These are phyloP conservation scores for Lacanobia wlatinum DNA, from an alignment of 2,888 invertebrate species.

Conservation along the genomic window DNA sequence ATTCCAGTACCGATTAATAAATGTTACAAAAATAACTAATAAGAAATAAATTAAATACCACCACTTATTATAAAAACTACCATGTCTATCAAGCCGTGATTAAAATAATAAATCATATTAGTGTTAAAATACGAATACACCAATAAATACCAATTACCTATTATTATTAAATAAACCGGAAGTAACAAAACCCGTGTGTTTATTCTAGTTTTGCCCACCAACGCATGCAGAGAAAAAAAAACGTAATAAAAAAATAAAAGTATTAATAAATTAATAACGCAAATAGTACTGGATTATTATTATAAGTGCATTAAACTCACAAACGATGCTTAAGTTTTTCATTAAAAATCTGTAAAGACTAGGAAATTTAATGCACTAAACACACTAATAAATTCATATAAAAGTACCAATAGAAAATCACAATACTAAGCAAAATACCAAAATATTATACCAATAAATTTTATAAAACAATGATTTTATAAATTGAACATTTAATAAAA, in stretches of 20 bases:
- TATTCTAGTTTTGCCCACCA: constrained; percentile 72
- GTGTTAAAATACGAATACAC: constrained; percentile 35
- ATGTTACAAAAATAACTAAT: no score
- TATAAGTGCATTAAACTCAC: constrained; percentile 1
- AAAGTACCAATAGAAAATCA: neutral
- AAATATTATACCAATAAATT: neutral
- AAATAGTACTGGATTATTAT: neutral
- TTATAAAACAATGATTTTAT: neutral
- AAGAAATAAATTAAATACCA: constrained; percentile 2
- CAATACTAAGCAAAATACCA: neutral
- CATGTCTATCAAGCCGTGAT: constrained; percentile 11
- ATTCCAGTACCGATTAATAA: neutral
- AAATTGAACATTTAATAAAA: neutral
- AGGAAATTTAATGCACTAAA: neutral
- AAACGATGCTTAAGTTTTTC: neutral
- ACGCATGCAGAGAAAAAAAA: constrained; percentile 65
- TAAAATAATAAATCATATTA: constrained; percentile 31
- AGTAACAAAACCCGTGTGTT: constrained; percentile 72
- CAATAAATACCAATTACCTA: constrained; percentile 31
- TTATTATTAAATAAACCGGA: constrained; percentile 55
- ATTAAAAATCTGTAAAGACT: neutral
- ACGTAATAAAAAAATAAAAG: constrained; percentile 21
- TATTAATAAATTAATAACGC: neutral
- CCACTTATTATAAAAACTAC: constrained; percentile 21
- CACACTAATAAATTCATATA: neutral